These are phyloP conservation scores for Sarcophaga rosellei DNA, from an alignment of 2,888 invertebrate genomes.

Conservation along the genomic window DNA sequence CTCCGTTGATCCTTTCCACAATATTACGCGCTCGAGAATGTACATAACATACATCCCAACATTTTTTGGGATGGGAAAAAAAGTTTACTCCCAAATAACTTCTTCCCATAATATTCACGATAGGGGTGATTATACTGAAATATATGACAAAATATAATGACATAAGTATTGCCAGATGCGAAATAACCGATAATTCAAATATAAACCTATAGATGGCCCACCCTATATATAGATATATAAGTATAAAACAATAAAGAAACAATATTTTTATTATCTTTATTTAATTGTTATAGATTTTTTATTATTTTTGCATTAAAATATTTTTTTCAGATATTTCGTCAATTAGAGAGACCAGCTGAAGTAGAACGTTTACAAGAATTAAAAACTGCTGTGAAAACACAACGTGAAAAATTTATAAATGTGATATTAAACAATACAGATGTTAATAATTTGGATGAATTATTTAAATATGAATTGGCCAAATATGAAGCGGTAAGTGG, in stretches of 20 bases:
- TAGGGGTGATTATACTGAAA: no score
- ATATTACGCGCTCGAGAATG: no score
- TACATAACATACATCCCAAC: no score
- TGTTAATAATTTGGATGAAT: constrained; percentile 83
- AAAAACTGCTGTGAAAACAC: constrained; percentile 83
- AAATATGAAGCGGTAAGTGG: constrained; percentile 82
- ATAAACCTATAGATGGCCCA: no score
- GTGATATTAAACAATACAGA: constrained; percentile 85
- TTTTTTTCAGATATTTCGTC: constrained; percentile 86
- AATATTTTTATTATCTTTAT: background rate
- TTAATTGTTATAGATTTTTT: constrained; percentile 7
- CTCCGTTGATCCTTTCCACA: no score
- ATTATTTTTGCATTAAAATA: background rate
- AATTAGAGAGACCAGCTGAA: constrained; percentile 90
- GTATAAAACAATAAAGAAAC: background rate
- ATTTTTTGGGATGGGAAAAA: no score
- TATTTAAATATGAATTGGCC: constrained; percentile 83
- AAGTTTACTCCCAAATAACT: no score
- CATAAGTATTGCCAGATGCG: no score
- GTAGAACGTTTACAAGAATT: constrained; percentile 85
- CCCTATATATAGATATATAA: no score
- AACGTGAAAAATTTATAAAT: constrained; percentile 84
- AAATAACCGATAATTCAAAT: no score
- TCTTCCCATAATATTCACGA: no score
- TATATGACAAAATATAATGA: no score